These are phyloP conservation scores for Antennarius maculatus DNA, from an alignment of 2,797 vertebrate species.

Conservation along the genomic window DNA sequence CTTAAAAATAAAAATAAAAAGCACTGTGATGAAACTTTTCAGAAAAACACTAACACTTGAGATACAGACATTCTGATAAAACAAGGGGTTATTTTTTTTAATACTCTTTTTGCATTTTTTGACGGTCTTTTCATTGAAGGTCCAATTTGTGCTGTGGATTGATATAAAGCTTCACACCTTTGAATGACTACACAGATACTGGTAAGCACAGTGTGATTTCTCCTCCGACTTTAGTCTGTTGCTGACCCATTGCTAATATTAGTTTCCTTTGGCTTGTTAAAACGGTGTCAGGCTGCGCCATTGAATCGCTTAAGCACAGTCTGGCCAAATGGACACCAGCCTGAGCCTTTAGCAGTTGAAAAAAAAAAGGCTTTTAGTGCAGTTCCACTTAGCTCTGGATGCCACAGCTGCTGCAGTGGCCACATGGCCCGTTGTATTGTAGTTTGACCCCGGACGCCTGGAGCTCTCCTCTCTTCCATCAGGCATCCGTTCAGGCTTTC, in stretches of 20 bases:
- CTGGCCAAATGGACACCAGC: slow-evolving; percentile 61
- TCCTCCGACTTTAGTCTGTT: slow-evolving; percentile 40
- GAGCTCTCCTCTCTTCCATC: slow-evolving; percentile 49
- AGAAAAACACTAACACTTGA: slow-evolving; percentile 28
- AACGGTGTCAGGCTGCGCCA: slow-evolving; percentile 45
- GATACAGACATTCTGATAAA: slow-evolving; percentile 59
- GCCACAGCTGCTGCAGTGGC: slow-evolving; percentile 52
- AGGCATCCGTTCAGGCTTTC: slow-evolving; percentile 40
- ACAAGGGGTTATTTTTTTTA: slow-evolving; percentile 40
- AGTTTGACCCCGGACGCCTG: slow-evolving; percentile 47
- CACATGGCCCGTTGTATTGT: slow-evolving; percentile 30
- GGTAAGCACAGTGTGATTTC: slow-evolving; percentile 72
- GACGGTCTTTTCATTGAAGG: slow-evolving; percentile 51
- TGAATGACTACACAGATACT: slow-evolving; percentile 70
- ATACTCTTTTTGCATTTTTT: slow-evolving; percentile 45
- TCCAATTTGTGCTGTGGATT: slow-evolving; percentile 79
- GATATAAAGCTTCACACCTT: slow-evolving; percentile 75
- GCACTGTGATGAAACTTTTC: slow-evolving; percentile 49
- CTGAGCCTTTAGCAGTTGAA: slow-evolving; percentile 68
- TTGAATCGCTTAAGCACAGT: slow-evolving; percentile 59
- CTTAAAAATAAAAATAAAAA: slow-evolving; percentile 8
- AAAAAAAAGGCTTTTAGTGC: slow-evolving; percentile 72
- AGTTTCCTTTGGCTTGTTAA: slow-evolving; percentile 67
- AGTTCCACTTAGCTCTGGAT: slow-evolving; percentile 65
- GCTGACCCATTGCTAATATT: slow-evolving; percentile 58